These are phyloP conservation scores for Gulo gulo DNA, from an alignment of 2,113 vertebrate genomes.

Conservation along the genomic window DNA sequence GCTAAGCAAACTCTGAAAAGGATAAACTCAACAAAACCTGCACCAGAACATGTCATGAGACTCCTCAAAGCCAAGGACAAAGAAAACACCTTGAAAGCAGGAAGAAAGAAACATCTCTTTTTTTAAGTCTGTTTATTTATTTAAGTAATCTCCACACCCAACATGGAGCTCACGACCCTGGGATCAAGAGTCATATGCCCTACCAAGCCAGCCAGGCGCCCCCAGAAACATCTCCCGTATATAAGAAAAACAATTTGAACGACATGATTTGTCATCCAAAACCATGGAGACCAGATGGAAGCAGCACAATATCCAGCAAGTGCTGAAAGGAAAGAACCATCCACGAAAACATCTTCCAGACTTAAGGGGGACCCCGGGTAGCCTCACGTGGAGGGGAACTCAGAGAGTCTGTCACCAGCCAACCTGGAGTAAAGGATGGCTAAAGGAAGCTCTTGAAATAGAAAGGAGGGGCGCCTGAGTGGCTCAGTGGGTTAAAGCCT, in stretches of 20 bases:
- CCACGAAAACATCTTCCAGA: not conserved
- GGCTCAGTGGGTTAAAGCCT: no score
- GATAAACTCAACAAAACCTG: not conserved
- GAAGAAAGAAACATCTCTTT: not conserved
- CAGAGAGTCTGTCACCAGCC: not conserved
- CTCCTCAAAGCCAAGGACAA: not conserved
- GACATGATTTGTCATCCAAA: not conserved
- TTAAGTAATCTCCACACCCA: not conserved
- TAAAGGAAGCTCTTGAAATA: not conserved
- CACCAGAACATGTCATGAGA: not conserved
- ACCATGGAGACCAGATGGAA: not conserved
- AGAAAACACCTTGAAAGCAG: not conserved
- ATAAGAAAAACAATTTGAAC: not conserved
- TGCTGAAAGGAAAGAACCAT: not conserved
- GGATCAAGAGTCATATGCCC: not conserved
- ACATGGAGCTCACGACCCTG: not conserved
- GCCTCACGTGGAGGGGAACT: not conserved
- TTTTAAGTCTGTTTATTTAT: not conserved
- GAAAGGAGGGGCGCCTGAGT: not conserved
- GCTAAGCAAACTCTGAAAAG: not conserved
- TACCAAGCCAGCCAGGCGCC: not conserved
- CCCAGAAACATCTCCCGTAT: not conserved
- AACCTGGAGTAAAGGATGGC: not conserved
- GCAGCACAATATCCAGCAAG: not conserved
- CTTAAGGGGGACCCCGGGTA: not conserved